Base-by-base conservation (phyloP, 2,797 vertebrate species). In the Manis pentadactyla region DNA sequence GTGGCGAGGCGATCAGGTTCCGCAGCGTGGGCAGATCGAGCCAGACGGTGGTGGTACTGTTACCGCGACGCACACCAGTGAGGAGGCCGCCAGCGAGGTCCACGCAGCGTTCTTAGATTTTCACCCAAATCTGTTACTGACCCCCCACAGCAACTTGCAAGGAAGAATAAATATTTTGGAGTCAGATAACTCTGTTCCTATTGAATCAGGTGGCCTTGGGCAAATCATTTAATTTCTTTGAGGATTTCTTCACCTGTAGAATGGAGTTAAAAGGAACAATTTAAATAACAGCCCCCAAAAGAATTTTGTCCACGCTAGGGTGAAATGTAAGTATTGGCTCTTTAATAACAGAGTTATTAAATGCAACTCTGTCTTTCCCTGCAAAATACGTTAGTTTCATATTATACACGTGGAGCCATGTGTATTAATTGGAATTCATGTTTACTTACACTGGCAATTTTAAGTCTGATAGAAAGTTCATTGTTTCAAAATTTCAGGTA, bases 401-500 rank as follows among this genome's bases (percentile, higher is more conserved):
- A 18, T 91, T 81, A 63, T 1, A 51, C 17, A 42, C 49, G 55
- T 27, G 74, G 23, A 88, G 31, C 25, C 39, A 55, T n/a, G 66
- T 4, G 1, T 42, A 31, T 83, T 93, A 73, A 27, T 57, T 64
- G 15, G 92, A 92, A 66, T 39, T 63, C 46, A 87, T 84, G 13
- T 82, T 83, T 75, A 88, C n/a, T 85, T 83, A 93, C 1, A 63
- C 39, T 78, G 83, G 2, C 2, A 84, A 81, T 64, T 94, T 87
- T 73, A 96, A 27, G 27, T 14, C 78, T 37, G n/a, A n/a, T 34
- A 90, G 19, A 90, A 94, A 90, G 53, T 63, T 69, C 23, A 78
- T 7, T 87, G 42, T 53, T 87, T 94, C 66, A 95, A 92, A 88
- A 25, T 90, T 88, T 94, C 75, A 87, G 46, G 18, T 77, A 57